A percentile compares a stretch with the other conserved stretches of the same genome.
phyloP scores from a whole-genome alignment of 2,888 invertebrate species.

The Chalcis sispes region DNA sequence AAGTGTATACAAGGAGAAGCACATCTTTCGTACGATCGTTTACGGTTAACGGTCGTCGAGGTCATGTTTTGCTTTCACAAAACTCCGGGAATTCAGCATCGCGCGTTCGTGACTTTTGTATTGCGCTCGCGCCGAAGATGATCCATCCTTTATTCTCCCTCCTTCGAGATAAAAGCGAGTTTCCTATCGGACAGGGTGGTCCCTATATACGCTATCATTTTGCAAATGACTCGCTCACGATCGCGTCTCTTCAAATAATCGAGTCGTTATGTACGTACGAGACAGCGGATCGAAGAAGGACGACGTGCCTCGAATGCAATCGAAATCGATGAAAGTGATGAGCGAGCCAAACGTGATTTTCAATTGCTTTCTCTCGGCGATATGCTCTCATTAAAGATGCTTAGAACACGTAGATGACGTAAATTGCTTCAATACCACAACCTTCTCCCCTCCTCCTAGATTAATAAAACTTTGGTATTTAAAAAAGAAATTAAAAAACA shows the following conservation, averaged over 20 bases:
- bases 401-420: neutral
- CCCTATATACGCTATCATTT: constrained; percentile 25
- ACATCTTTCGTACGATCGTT: neutral
- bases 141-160: neutral
- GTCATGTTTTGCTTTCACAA: constrained; percentile 30
- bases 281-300: neutral
- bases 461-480: too few species aligned
- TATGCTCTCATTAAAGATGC: constrained; percentile 8
- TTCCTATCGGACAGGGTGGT: constrained; percentile 32
- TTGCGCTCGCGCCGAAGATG: neutral
- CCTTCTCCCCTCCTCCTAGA: too few species aligned
- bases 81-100: constrained; percentile 20
- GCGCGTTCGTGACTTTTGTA: constrained; percentile 20
- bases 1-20: too few species aligned
- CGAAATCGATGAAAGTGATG: constrained; percentile 34
- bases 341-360: constrained; percentile 10
- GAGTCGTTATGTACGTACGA: neutral
- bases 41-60: constrained; percentile 12
- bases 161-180: too few species aligned
- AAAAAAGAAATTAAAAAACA: too few species aligned
- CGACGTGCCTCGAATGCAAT: constrained; percentile 26
- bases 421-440: constrained; percentile 12
- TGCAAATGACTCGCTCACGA: constrained; percentile 40
- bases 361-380: constrained; percentile 1
- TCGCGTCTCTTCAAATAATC: constrained; percentile 35